Conservation (phyloP, 1,140 invertebrate species). For the Heliconius hermathena region DNA sequence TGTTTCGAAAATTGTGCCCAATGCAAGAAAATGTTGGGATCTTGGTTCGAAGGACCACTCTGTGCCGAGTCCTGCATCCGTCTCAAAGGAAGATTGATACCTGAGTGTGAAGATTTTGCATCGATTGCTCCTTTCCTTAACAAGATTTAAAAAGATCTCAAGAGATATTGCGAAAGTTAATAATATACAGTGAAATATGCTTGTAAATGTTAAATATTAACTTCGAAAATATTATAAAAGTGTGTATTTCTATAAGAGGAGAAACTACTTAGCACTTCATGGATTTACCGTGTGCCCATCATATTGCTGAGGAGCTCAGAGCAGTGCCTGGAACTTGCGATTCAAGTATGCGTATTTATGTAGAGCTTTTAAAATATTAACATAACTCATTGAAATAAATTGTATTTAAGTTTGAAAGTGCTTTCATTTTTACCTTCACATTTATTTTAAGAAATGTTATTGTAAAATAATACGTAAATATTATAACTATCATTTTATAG, state of each 20-base stretch:
- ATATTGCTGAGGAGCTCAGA: too few species aligned
- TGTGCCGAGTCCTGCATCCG: conserved; percentile 92
- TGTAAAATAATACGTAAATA: too few species aligned
- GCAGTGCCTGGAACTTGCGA: too few species aligned
- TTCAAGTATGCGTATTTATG: too few species aligned
- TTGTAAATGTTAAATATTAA: too few species aligned
- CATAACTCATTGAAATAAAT: not conserved
- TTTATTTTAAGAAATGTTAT: too few species aligned
- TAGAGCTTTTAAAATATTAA: not conserved
- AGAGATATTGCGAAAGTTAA: not conserved
- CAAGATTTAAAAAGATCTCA: conserved; percentile 71
- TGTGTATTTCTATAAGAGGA: too few species aligned
- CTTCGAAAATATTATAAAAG: too few species aligned
- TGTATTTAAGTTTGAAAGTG: not conserved
- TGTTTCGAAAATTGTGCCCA: conserved; percentile 94
- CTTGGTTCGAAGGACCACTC: conserved; percentile 90
- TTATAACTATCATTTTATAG: too few species aligned
- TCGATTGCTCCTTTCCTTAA: conserved; percentile 90
- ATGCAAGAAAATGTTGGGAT: conserved; percentile 92
- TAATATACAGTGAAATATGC: not conserved
- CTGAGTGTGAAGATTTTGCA: conserved; percentile 90
- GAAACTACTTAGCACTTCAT: too few species aligned
- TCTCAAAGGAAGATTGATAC: conserved; percentile 90
- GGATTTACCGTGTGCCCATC: too few species aligned
- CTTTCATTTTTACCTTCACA: too few species aligned